phyloP scores from a whole-genome alignment of 2,113 vertebrate genomes.

The Tragelaphus imberbis region DNA sequence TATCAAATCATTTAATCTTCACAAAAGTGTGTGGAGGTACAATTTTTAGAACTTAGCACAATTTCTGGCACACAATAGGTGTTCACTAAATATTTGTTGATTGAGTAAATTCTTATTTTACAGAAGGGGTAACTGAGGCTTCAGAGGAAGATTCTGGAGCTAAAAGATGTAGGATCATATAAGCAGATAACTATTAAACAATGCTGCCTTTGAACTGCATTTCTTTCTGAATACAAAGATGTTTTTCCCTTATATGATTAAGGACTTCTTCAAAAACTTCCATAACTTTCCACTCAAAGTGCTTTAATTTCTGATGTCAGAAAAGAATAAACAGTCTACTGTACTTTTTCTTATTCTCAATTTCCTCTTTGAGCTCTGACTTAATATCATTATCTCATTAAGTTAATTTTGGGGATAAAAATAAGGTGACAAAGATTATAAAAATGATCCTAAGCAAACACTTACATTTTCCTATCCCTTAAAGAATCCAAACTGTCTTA shows the following conservation, averaged over 20 bases:
- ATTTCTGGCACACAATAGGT: neutral
- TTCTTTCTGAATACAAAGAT: neutral
- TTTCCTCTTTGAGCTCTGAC: neutral
- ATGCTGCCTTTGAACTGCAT: neutral
- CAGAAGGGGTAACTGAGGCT: neutral
- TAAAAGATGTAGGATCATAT: neutral
- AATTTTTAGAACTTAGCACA: neutral
- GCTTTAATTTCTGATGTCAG: neutral
- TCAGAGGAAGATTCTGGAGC: neutral
- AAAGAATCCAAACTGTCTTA: slow-evolving; percentile 65
- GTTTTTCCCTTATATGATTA: neutral
- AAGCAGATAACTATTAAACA: neutral
- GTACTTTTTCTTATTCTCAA: neutral
- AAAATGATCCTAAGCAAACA: neutral
- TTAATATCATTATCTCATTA: neutral
- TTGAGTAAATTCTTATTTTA: neutral
- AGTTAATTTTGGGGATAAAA: neutral
- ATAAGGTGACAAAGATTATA: neutral
- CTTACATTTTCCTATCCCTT: neutral
- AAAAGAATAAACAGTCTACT: neutral
- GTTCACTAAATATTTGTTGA: neutral
- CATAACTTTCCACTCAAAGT: neutral
- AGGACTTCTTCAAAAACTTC: neutral
- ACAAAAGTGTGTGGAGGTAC: neutral
- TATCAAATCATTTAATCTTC: neutral